These are phyloP conservation scores for Pelobates fuscus DNA, from an alignment of 2,113 vertebrate species.

Conservation along the genomic window DNA sequence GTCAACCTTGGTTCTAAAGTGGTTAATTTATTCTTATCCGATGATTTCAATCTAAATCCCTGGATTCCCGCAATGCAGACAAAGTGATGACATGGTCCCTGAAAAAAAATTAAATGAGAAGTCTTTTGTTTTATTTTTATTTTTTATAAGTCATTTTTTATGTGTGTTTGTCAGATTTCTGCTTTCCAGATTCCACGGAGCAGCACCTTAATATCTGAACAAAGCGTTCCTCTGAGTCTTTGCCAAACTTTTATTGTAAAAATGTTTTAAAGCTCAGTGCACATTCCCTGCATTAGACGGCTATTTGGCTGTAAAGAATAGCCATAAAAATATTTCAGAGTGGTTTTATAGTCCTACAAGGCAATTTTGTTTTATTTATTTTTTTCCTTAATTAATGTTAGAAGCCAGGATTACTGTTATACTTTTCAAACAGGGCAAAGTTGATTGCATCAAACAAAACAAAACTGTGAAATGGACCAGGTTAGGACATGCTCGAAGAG, in stretches of 20 bases:
- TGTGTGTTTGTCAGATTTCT: not conserved
- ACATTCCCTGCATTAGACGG: slow-evolving; percentile 4
- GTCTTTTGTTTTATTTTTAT: no score
- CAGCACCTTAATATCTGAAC: slow-evolving; percentile 9
- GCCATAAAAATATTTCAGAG: slow-evolving; percentile 26
- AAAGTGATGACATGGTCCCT: no score
- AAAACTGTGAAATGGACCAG: not conserved
- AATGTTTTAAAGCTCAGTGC: slow-evolving; percentile 10
- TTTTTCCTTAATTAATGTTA: slow-evolving; percentile 28
- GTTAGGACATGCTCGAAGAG: not conserved
- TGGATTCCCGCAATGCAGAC: no score
- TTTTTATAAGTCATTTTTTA: not conserved
- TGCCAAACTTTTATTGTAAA: not conserved
- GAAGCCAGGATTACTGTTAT: not conserved
- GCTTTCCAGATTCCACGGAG: not conserved
- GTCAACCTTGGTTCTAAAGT: no score
- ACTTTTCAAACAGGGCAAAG: not conserved
- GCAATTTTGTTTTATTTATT: slow-evolving; percentile 21
- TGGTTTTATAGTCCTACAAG: slow-evolving; percentile 24
- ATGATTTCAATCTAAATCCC: no score
- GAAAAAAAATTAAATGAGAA: no score
- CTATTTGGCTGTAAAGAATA: slow-evolving; percentile 32
- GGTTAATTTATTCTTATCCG: no score
- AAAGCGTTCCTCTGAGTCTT: slow-evolving; percentile 12
- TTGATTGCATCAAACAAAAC: slow-evolving; percentile 6